These are phyloP conservation scores for Axea sp. DNA, from an alignment of 2,888 invertebrate genomes.

Conservation along the genomic window DNA sequence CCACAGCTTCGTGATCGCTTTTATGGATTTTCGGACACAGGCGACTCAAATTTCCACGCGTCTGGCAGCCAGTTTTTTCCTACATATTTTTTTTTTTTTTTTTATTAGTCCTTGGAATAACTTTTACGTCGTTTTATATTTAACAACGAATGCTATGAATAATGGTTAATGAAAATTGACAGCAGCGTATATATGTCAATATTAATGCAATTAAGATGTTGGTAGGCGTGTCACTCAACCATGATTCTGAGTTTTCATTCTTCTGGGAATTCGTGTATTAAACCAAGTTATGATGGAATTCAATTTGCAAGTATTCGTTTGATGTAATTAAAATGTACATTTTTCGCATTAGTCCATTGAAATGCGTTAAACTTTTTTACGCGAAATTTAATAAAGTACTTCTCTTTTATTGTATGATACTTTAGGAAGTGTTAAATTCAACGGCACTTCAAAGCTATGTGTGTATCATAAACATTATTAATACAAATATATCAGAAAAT, in stretches of 20 bases:
- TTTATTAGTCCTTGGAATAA: no score
- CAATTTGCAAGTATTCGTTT: slow-evolving; percentile 32
- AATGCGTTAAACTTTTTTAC: slow-evolving; percentile 7
- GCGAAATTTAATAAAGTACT: no score
- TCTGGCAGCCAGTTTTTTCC: background rate
- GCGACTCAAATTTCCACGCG: background rate
- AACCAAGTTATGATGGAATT: slow-evolving; percentile 28
- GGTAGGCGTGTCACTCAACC: slow-evolving; percentile 25
- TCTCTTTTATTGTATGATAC: no score
- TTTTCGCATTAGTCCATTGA: slow-evolving; percentile 8
- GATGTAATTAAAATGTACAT: slow-evolving; percentile 27
- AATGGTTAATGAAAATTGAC: slow-evolving; percentile 8
- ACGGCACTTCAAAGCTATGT: no score
- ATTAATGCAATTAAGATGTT: slow-evolving; percentile 34
- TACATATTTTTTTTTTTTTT: no score
- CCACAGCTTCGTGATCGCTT: slow-evolving; percentile 9
- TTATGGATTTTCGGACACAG: slow-evolving; percentile 35
- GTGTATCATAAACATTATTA: no score
- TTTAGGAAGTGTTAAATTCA: no score
- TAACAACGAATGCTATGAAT: no score
- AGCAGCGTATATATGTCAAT: slow-evolving; percentile 18
- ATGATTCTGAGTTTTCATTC: slow-evolving; percentile 27
- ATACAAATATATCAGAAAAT: no score
- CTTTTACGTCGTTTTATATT: no score
- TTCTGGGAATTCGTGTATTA: slow-evolving; percentile 37